Percentiles rank a stretch among this genome's conserved stretches.
Conservation (phyloP, 2,113 vertebrate genomes). For the Callospermophilus lateralis region DNA sequence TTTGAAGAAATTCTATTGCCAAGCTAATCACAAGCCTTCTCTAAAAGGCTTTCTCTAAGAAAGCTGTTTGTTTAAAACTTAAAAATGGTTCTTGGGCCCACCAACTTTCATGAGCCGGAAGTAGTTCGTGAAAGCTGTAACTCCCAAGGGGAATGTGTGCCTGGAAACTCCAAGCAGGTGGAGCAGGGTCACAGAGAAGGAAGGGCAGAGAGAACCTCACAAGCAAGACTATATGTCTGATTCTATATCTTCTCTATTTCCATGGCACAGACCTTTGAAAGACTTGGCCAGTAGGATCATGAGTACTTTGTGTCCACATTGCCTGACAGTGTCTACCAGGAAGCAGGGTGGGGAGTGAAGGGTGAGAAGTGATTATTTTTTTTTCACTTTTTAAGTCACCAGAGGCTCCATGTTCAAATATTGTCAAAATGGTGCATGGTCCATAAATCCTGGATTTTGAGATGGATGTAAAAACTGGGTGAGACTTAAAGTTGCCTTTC, state of each 20-base stretch:
- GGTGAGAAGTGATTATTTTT: neutral
- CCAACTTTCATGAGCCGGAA: neutral
- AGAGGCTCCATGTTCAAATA: neutral
- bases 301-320: neutral
- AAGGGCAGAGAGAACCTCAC: neutral
- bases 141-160: neutral
- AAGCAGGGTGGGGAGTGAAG: rapidly evolving
- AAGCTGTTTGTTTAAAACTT: slow-evolving; percentile 6
- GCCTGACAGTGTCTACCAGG: neutral
- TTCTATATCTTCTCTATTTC: neutral
- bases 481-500: neutral
- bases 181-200: neutral
- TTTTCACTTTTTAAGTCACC: neutral
- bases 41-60: slow-evolving; percentile 14
- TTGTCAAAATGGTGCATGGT: neutral
- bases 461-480: neutral
- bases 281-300: neutral
- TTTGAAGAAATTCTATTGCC: slow-evolving; percentile 45
- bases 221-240: neutral
- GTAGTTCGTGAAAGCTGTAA: neutral
- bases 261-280: neutral
- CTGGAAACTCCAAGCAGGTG: too few species aligned
- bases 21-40: slow-evolving; percentile 16
- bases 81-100: neutral
- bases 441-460: neutral